Conservation (phyloP, 2,797 vertebrate species). For the Sebastes reedi region DNA sequence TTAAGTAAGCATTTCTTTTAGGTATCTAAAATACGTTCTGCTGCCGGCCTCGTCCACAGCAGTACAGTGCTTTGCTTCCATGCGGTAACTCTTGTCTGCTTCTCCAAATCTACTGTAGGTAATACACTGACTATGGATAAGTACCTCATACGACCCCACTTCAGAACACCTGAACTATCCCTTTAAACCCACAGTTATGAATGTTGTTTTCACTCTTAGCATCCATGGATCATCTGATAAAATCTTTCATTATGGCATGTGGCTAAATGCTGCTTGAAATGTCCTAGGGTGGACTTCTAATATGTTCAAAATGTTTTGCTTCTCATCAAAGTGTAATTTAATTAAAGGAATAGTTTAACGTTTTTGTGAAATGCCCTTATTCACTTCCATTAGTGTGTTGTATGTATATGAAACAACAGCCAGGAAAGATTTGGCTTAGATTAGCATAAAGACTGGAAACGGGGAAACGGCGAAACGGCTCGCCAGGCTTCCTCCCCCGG, state of each 20-base stretch:
- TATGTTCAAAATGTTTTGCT: constrained; percentile 33
- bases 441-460: background rate
- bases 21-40: too few species aligned
- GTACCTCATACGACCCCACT: background rate
- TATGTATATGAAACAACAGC: background rate
- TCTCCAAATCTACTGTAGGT: background rate
- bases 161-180: background rate
- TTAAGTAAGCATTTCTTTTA: too few species aligned
- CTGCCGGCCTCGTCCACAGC: too few species aligned
- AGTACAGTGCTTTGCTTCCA: too few species aligned
- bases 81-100: too few species aligned
- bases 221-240: constrained; percentile 68
- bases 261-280: constrained; percentile 34
- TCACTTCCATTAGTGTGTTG: background rate
- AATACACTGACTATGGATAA: background rate
- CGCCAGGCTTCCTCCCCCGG: rapidly evolving
- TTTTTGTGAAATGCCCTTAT: background rate
- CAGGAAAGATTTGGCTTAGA: background rate
- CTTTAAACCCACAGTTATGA: background rate
- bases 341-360: constrained; percentile 28
- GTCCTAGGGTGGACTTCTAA: background rate
- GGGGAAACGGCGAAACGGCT: background rate
- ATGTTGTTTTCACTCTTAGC: constrained; percentile 23
- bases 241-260: constrained; percentile 31
- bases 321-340: background rate